Evolutionary conservation across 2,113 vertebrate species (phyloP).

Genomic region (Microtus richardsoni): DNA sequence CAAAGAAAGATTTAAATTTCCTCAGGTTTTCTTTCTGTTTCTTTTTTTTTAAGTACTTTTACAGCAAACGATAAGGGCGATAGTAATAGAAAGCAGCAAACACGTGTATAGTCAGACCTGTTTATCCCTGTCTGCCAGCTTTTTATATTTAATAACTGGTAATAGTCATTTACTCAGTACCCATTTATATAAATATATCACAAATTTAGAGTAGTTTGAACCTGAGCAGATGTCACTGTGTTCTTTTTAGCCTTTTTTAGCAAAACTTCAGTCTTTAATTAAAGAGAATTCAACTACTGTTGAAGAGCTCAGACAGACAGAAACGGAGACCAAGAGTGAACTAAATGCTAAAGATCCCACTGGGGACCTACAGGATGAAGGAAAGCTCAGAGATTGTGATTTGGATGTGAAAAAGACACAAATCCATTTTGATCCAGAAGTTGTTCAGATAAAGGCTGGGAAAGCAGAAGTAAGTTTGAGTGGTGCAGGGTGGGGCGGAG

Average conservation of each 20-base stretch:
- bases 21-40: conserved; percentile 67
- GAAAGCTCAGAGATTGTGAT: conserved; percentile 81
- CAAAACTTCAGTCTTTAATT: conserved; percentile 90
- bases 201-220: conserved; percentile 68
- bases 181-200: conserved; percentile 58
- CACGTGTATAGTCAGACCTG: conserved; percentile 48
- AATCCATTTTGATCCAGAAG: conserved; percentile 89
- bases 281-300: conserved; percentile 74
- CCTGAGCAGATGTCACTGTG: conserved; percentile 58
- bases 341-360: conserved; percentile 73
- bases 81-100: conserved; percentile 51
- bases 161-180: conserved; percentile 50
- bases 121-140: conserved; percentile 54
- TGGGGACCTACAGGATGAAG: conserved; percentile 82
- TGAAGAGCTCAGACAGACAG: conserved; percentile 84
- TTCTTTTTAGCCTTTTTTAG: conserved; percentile 90
- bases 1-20: conserved; percentile 81
- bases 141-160: conserved; percentile 59
- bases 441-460: conserved; percentile 96
- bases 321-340: conserved; percentile 75
- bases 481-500: not conserved
- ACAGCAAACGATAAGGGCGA: conserved; percentile 65
- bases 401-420: conserved; percentile 84
- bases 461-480: conserved; percentile 94
- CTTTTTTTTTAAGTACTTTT: conserved; percentile 27